Evolutionary conservation across 2,797 vertebrate genomes (phyloP).

Genomic region (Delichon dasypus): DNA sequence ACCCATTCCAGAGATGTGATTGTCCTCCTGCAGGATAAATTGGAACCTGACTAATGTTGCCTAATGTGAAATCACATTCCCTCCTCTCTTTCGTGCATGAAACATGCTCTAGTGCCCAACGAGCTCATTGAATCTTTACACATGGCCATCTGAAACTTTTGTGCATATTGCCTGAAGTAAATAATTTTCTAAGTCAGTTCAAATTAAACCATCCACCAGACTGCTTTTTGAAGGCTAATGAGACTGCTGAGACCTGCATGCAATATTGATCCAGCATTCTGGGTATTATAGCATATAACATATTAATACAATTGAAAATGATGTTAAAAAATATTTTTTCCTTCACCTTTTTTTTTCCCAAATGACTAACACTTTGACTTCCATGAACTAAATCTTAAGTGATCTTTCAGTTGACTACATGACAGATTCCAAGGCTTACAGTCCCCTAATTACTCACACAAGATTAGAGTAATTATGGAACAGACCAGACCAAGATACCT

Average conservation of each 20-base stretch:
- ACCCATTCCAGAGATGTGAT: neutral
- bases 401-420: neutral
- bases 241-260: neutral
- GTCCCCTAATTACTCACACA: neutral
- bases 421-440: neutral
- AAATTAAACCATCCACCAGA: neutral
- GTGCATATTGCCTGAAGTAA: neutral
- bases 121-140: neutral
- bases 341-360: neutral
- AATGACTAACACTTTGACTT: neutral
- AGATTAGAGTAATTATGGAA: neutral
- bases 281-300: accelerated
- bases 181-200: neutral
- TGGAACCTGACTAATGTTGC: neutral
- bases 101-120: neutral
- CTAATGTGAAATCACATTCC: neutral
- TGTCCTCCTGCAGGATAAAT: neutral
- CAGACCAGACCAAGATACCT: neutral
- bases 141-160: neutral
- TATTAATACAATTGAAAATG: neutral
- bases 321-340: neutral
- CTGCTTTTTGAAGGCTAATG: neutral
- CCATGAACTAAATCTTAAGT: neutral
- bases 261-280: neutral
- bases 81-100: neutral